A percentile compares a stretch with the other conserved stretches of the same genome.
Conservation (phyloP, 2,888 invertebrate genomes). For the Trichopoda pennipes region DNA sequence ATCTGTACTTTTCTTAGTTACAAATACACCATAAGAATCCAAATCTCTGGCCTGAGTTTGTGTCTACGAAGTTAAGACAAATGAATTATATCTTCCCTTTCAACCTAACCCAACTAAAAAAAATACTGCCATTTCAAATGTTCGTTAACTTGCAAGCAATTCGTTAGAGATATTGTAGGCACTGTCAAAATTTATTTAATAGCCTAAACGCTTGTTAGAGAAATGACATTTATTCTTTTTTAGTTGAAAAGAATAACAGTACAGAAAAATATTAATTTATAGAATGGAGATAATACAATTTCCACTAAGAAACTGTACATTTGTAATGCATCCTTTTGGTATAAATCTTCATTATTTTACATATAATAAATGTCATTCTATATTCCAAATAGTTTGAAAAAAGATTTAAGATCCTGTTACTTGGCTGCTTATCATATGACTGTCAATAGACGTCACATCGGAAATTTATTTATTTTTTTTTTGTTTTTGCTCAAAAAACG, state of each 20-base stretch:
- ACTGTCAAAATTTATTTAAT: background rate
- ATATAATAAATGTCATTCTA: slow-evolving; percentile 59
- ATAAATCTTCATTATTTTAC: background rate
- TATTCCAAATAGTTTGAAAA: slow-evolving; percentile 54
- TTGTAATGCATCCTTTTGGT: slow-evolving; percentile 48
- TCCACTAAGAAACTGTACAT: slow-evolving; percentile 38
- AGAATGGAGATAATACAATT: slow-evolving; percentile 59
- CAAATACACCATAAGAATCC: too few species aligned
- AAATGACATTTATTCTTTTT: background rate
- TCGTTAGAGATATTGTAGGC: background rate
- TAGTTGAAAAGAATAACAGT: background rate
- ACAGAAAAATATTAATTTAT: slow-evolving; percentile 33
- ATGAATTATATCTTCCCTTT: too few species aligned
- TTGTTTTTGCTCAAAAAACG: slow-evolving; percentile 40
- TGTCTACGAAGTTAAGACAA: too few species aligned
- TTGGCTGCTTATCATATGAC: background rate
- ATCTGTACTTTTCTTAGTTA: too few species aligned
- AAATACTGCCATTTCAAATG: too few species aligned
- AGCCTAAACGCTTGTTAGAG: background rate
- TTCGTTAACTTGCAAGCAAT: too few species aligned
- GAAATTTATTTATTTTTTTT: background rate
- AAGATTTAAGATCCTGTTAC: slow-evolving; percentile 50
- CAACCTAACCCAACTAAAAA: too few species aligned
- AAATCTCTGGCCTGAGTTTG: too few species aligned
- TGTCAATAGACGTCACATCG: slow-evolving; percentile 1